A percentile compares a stretch with the other conserved stretches of the same genome.
These are phyloP conservation scores for Crematogaster levior DNA, from an alignment of 2,888 invertebrate species.

Conservation along the genomic window DNA sequence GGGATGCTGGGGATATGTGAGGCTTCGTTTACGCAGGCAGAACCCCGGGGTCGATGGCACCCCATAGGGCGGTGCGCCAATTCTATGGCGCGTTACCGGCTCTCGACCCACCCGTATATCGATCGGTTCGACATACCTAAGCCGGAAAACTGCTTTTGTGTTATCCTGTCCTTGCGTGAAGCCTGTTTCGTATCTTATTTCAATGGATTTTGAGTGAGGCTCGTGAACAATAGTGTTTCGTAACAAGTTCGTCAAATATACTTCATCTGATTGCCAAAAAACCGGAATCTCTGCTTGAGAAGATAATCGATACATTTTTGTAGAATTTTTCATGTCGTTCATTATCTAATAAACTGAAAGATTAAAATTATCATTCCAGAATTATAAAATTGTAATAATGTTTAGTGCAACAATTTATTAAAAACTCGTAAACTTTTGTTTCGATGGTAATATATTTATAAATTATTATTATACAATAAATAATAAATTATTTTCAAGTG, in stretches of 20 bases:
- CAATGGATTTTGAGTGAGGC: neutral
- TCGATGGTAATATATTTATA: neutral
- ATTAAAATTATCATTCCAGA: neutral
- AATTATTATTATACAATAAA: neutral
- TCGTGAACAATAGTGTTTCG: neutral
- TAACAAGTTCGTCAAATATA: neutral
- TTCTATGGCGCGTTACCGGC: conserved; percentile 60
- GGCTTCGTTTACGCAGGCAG: conserved; percentile 61
- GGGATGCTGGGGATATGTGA: conserved; percentile 66
- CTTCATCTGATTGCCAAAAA: neutral
- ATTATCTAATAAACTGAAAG: neutral
- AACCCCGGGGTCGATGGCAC: conserved; percentile 52
- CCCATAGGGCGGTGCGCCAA: conserved; percentile 54
- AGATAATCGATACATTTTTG: neutral
- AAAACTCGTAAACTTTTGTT: neutral
- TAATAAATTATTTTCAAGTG: neutral
- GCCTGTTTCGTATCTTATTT: conserved; percentile 4
- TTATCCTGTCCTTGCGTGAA: neutral
- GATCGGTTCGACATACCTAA: conserved; percentile 58
- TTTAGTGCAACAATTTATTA: neutral
- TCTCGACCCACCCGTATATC: conserved; percentile 58
- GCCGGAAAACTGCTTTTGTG: conserved; percentile 23
- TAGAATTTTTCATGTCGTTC: neutral
- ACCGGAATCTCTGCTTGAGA: neutral
- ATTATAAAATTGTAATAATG: neutral